Conservation (phyloP, 2,888 invertebrate species). For the Eueremaeus valkanovi region DNA sequence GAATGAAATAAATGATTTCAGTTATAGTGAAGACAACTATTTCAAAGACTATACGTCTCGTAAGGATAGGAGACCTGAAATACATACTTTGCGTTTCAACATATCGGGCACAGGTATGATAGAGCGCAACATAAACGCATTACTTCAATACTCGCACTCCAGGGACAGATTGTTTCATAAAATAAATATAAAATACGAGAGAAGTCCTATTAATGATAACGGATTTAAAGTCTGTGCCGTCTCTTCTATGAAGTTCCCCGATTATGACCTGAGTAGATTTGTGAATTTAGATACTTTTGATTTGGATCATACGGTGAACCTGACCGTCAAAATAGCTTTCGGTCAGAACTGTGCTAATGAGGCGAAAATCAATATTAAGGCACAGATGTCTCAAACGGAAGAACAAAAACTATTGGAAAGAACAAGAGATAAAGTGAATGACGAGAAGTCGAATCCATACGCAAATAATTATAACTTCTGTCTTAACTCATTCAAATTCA, state of each 20-base stretch:
- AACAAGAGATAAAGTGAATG: slow-evolving; percentile 2
- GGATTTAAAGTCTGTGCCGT: slow-evolving; percentile 43
- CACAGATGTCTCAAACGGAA: slow-evolving; percentile 18
- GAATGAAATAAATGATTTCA: slow-evolving; percentile 1
- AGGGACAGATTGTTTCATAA: slow-evolving; percentile 42
- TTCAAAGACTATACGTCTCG: slow-evolving; percentile 18
- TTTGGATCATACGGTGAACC: slow-evolving; percentile 42
- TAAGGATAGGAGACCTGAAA: neutral
- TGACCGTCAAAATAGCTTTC: slow-evolving; percentile 42
- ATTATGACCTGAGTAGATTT: slow-evolving; percentile 42
- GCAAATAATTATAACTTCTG: slow-evolving; percentile 24
- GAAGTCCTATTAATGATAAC: slow-evolving; percentile 41
- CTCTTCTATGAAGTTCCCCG: slow-evolving; percentile 43
- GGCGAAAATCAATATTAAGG: slow-evolving; percentile 1
- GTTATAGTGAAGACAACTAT: neutral
- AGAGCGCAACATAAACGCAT: slow-evolving; percentile 40
- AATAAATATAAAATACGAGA: slow-evolving; percentile 44
- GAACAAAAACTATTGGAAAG: neutral
- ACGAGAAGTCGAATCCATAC: neutral
- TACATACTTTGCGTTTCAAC: slow-evolving; percentile 27
- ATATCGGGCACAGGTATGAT: slow-evolving; percentile 38
- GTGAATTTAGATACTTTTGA: slow-evolving; percentile 42
- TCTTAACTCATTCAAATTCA: slow-evolving; percentile 29
- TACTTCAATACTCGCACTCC: slow-evolving; percentile 42
- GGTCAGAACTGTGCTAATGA: slow-evolving; percentile 43